Evolutionary conservation across 2,113 vertebrate genomes (phyloP).

Genomic region (Tragelaphus scriptus): DNA sequence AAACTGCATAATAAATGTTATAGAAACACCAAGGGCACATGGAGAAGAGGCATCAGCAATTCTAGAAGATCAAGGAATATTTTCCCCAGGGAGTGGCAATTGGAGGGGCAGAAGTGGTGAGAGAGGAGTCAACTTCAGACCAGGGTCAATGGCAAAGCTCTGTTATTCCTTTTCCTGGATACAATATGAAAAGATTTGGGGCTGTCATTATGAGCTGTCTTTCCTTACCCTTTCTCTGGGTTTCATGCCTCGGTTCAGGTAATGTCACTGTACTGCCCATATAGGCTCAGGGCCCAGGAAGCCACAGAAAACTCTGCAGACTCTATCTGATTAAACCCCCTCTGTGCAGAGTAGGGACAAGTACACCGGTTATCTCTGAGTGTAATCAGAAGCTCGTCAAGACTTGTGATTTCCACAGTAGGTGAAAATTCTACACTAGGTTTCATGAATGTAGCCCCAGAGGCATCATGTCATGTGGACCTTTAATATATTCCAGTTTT

Average conservation of each 20-base stretch:
- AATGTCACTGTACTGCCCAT: not conserved
- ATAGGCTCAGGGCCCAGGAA: not conserved
- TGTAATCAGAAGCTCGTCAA: not conserved
- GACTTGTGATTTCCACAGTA: not conserved
- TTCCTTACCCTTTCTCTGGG: not conserved
- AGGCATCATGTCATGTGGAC: not conserved
- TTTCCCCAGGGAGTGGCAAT: not conserved
- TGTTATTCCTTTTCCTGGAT: not conserved
- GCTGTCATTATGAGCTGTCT: not conserved
- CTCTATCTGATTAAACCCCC: not conserved
- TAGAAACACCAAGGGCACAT: not conserved
- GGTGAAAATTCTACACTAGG: not conserved
- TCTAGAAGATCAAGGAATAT: not conserved
- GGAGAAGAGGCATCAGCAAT: not conserved
- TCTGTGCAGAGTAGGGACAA: not conserved
- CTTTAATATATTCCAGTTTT: not conserved
- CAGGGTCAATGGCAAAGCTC: not conserved
- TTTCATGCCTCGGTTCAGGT: not conserved
- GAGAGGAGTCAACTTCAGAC: not conserved
- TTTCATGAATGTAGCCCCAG: not conserved
- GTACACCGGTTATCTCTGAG: not conserved
- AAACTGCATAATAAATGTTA: not conserved
- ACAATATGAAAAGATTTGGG: not conserved
- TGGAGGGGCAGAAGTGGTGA: not conserved
- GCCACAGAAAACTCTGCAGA: not conserved